Percentiles rank a stretch among this genome's conserved stretches.
These are phyloP conservation scores for Dascyllus trimaculatus DNA, from an alignment of 2,113 vertebrate species.

Conservation along the genomic window DNA sequence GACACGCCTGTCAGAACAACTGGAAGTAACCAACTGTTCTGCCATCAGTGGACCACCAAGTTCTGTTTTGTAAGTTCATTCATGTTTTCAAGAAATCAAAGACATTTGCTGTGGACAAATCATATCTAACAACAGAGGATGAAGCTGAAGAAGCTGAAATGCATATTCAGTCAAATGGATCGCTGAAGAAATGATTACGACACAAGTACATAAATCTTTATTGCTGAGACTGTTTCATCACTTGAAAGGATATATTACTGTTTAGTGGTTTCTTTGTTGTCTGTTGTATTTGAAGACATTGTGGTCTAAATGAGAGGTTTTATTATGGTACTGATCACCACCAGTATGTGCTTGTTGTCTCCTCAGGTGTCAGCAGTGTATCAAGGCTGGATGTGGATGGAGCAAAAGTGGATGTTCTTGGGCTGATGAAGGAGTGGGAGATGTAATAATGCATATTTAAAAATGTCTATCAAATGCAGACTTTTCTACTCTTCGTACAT, in stretches of 20 bases:
- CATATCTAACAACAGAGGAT: no score
- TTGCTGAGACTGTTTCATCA: no score
- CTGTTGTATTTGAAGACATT: background rate
- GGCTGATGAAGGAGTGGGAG: background rate
- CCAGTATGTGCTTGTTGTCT: conserved; percentile 5
- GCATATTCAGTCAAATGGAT: no score
- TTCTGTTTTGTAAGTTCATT: conserved; percentile 51
- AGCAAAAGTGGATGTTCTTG: conserved; percentile 47
- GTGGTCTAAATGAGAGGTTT: background rate
- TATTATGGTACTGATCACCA: background rate
- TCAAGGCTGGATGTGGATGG: conserved; percentile 68
- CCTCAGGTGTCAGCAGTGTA: conserved; percentile 61
- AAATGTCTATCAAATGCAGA: background rate
- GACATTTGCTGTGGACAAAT: background rate
- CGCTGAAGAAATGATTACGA: no score
- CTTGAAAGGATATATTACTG: no score
- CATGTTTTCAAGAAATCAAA: background rate
- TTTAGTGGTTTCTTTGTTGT: no score
- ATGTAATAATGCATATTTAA: conserved; percentile 8
- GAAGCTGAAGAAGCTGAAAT: no score
- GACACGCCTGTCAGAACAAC: background rate
- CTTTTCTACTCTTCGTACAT: background rate
- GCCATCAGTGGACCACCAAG: conserved; percentile 38
- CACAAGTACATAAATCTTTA: no score
- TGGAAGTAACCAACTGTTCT: conserved; percentile 65